Conservation (phyloP, 2,113 vertebrate species). For the Apteryx owenii region DNA sequence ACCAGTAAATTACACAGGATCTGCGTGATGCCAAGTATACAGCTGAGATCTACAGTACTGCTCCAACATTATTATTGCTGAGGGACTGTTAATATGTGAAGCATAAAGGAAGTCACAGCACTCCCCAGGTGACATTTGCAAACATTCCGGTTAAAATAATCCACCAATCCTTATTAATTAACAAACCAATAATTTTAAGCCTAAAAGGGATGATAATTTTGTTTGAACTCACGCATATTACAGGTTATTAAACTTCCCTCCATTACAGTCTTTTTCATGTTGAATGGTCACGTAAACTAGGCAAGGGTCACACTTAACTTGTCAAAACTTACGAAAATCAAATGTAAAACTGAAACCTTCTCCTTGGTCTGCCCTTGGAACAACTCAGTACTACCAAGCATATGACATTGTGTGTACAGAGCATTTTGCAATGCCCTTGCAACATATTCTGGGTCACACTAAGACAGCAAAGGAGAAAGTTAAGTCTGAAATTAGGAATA, state of each 20-base stretch:
- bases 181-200: background rate
- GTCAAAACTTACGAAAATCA: background rate
- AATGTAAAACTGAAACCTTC: background rate
- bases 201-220: background rate
- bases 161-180: background rate
- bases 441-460: background rate
- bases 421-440: background rate
- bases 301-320: background rate
- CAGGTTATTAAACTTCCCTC: background rate
- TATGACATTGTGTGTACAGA: background rate
- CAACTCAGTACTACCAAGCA: background rate
- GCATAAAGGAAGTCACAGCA: background rate
- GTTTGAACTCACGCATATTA: fast-evolving
- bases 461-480: background rate
- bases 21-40: fast-evolving
- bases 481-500: background rate
- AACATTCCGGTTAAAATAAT: background rate
- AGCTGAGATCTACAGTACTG: background rate
- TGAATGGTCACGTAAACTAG: background rate
- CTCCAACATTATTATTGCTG: background rate
- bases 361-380: background rate
- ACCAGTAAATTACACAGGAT: background rate
- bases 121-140: background rate
- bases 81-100: background rate
- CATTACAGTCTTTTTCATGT: background rate